Evolutionary conservation across 1,140 invertebrate species (phyloP).

Genomic region (Centruroides vittatus): DNA sequence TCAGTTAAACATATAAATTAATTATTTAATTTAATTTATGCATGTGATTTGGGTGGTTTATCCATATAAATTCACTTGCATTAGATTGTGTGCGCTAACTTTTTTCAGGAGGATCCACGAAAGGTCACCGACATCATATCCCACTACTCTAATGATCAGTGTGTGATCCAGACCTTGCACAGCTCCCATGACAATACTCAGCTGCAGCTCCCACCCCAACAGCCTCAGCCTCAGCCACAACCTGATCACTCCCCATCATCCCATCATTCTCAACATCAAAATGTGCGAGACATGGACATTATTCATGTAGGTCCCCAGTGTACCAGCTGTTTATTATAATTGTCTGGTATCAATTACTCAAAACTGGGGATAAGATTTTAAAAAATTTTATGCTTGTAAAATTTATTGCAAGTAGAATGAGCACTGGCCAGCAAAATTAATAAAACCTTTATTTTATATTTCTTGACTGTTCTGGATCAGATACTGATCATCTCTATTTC

Average conservation of each 20-base stretch:
- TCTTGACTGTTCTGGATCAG: too few relatives aligned
- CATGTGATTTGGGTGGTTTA: too few relatives aligned
- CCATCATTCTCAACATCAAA: slow-evolving; percentile 16
- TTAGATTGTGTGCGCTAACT: not conserved
- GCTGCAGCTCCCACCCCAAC: slow-evolving; percentile 8
- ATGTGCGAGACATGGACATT: slow-evolving; percentile 17
- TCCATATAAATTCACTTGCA: not conserved
- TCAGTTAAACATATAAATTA: too few relatives aligned
- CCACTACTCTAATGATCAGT: slow-evolving; percentile 13
- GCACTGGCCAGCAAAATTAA: too few relatives aligned
- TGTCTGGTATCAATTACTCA: too few relatives aligned
- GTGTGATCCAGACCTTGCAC: slow-evolving; percentile 16
- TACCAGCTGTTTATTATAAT: too few relatives aligned
- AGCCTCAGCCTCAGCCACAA: slow-evolving; percentile 7
- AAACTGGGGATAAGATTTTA: too few relatives aligned
- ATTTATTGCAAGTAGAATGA: too few relatives aligned
- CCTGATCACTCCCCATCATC: not conserved
- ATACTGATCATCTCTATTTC: too few relatives aligned
- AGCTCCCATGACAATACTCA: slow-evolving; percentile 12
- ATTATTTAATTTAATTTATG: too few relatives aligned
- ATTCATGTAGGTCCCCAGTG: slow-evolving; percentile 14
- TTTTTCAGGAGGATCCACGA: slow-evolving; percentile 9
- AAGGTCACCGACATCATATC: slow-evolving; percentile 14
- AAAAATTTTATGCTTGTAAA: too few relatives aligned
- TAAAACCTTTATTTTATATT: too few relatives aligned